Percentiles rank a stretch among this genome's conserved stretches.
These are phyloP conservation scores for Helicorthomorpha holstii DNA, from an alignment of 1,140 invertebrate genomes.

Conservation along the genomic window DNA sequence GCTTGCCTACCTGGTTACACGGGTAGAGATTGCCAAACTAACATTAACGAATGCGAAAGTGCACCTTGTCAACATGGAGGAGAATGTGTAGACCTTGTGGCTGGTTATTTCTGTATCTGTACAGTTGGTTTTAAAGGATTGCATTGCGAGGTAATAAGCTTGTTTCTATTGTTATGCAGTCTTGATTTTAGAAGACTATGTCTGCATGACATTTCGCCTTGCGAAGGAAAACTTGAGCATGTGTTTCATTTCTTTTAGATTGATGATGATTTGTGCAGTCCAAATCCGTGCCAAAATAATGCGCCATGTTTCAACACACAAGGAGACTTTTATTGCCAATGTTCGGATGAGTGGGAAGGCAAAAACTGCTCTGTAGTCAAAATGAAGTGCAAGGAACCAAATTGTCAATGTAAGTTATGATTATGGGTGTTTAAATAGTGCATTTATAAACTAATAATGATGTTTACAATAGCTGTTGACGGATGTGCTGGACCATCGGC, in stretches of 20 bases:
- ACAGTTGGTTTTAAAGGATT: constrained; percentile 53
- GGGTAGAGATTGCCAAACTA: constrained; percentile 30
- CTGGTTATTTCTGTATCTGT: constrained; percentile 27
- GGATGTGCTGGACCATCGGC: constrained; percentile 32
- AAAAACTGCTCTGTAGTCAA: constrained; percentile 62
- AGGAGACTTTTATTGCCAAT: constrained; percentile 77
- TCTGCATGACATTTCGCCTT: neutral
- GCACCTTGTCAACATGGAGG: constrained; percentile 32
- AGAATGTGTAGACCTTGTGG: constrained; percentile 31
- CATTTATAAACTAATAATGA: no score
- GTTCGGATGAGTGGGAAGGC: constrained; percentile 65
- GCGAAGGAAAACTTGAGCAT: neutral
- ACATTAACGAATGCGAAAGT: constrained; percentile 18
- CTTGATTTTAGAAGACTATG: neutral
- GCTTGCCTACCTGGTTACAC: constrained; percentile 63
- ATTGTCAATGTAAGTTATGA: constrained; percentile 19
- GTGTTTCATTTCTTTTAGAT: constrained; percentile 32
- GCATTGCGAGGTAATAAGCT: constrained; percentile 47
- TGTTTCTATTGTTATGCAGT: neutral
- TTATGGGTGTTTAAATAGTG: no score
- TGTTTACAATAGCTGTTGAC: constrained; percentile 23
- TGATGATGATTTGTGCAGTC: constrained; percentile 63
- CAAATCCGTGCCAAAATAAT: constrained; percentile 60
- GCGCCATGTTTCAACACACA: constrained; percentile 67
- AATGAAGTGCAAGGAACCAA: constrained; percentile 21